These are phyloP conservation scores for Macrobrachium nipponense DNA, from an alignment of 1,140 invertebrate genomes.

Conservation along the genomic window DNA sequence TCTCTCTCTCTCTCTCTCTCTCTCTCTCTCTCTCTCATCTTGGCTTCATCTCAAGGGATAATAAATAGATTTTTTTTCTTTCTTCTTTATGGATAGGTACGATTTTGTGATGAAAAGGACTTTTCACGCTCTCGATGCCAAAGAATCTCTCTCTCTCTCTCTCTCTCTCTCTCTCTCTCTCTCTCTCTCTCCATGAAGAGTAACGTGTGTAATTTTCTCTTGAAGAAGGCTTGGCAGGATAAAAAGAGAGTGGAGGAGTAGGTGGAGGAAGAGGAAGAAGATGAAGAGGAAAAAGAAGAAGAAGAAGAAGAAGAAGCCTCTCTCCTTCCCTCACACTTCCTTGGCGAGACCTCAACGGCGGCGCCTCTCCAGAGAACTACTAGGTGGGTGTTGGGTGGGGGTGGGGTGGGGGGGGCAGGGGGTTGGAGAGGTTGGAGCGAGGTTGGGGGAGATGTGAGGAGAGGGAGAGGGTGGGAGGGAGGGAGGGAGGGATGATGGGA, in stretches of 20 bases:
- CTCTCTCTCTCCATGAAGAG: slow-evolving; percentile 22
- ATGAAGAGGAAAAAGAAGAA: slow-evolving; percentile 8
- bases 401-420: background rate
- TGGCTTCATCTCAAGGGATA: background rate
- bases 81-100: slow-evolving; percentile 2
- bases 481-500: slow-evolving; percentile 20
- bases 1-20: background rate
- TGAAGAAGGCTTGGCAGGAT: background rate
- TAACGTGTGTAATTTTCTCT: slow-evolving; percentile 17
- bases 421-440: background rate
- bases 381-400: no score
- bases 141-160: no score
- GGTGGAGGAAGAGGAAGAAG: background rate
- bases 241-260: background rate
- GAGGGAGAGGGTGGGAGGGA: background rate
- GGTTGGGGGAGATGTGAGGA: background rate
- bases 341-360: no score
- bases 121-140: background rate
- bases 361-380: no score
- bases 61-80: background rate
- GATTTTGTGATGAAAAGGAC: slow-evolving; percentile 3
- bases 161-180: no score
- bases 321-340: no score
- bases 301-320: slow-evolving; percentile 22
- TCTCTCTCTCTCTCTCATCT: background rate